A percentile compares a stretch with the other conserved stretches of the same genome.
Evolutionary conservation across 2,888 invertebrate species (phyloP).

Genomic region (Caenorhabditis afra): DNA sequence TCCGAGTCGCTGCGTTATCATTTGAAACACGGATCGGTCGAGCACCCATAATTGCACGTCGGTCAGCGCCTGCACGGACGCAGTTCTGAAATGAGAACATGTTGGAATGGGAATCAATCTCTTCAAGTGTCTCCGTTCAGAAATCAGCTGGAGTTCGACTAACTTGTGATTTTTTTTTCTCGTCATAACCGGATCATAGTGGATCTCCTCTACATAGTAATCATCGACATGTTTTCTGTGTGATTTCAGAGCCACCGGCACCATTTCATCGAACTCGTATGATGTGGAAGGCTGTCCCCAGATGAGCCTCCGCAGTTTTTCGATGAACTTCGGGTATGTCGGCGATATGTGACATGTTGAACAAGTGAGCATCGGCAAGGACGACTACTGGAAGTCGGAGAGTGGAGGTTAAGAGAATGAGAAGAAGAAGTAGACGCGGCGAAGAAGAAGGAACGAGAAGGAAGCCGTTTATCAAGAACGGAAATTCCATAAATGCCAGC

Average conservation of each 20-base stretch:
- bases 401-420: conserved; percentile 1
- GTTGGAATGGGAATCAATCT: neutral
- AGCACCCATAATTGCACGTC: conserved; percentile 91
- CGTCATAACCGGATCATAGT: conserved; percentile 32
- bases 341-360: conserved; percentile 57
- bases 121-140: neutral
- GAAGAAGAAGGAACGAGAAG: neutral
- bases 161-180: conserved; percentile 48
- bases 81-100: conserved; percentile 69
- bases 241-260: conserved; percentile 51
- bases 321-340: conserved; percentile 55
- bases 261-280: conserved; percentile 48
- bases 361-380: conserved; percentile 42
- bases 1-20: conserved; percentile 91
- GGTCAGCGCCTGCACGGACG: conserved; percentile 85
- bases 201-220: conserved; percentile 56
- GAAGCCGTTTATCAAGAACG: conserved; percentile 1
- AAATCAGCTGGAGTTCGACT: neutral
- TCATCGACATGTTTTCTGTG: conserved; percentile 45
- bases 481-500: conserved; percentile 27
- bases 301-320: conserved; percentile 49
- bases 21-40: conserved; percentile 90
- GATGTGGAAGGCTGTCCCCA: conserved; percentile 54
- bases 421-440: neutral
- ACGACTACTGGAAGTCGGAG: conserved; percentile 12